Evolutionary conservation across 1,140 invertebrate genomes (phyloP).

Genomic region (Lasioglossum baleicum): DNA sequence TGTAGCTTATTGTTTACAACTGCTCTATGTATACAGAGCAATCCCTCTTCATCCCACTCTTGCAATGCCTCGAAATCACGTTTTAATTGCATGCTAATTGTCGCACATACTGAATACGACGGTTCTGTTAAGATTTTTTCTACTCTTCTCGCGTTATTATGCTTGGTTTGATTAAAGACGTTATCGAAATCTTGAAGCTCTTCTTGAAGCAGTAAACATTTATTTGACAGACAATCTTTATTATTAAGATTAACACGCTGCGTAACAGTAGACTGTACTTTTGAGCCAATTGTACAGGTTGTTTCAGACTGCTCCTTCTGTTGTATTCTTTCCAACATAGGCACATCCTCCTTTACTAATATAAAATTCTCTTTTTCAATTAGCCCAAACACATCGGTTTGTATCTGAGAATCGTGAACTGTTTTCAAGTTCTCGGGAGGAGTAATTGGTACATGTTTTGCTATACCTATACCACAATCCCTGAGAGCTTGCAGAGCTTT

Average conservation of each 20-base stretch:
- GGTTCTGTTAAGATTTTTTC: conserved; percentile 34
- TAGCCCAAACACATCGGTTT: conserved; percentile 62
- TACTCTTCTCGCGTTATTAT: not conserved
- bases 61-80: conserved; percentile 55
- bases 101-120: conserved; percentile 25
- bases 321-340: conserved; percentile 45
- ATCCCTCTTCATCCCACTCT: conserved; percentile 60
- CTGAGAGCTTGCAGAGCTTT: conserved; percentile 57
- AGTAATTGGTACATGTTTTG: conserved; percentile 47
- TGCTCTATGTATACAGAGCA: conserved; percentile 68
- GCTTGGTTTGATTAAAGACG: conserved; percentile 15
- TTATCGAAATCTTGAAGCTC: conserved; percentile 34
- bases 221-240: not conserved
- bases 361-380: conserved; percentile 54
- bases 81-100: conserved; percentile 46
- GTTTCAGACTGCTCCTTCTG: not conserved
- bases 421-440: conserved; percentile 30
- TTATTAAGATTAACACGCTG: not conserved
- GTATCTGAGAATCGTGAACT: conserved; percentile 51
- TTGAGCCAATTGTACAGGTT: not conserved
- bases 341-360: conserved; percentile 32
- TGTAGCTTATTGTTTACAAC: conserved; percentile 51
- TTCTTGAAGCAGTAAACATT: not conserved
- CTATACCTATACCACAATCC: conserved; percentile 58
- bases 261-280: not conserved